Conservation (phyloP, 1,140 invertebrate species). For the Drosophila nasuta region DNA sequence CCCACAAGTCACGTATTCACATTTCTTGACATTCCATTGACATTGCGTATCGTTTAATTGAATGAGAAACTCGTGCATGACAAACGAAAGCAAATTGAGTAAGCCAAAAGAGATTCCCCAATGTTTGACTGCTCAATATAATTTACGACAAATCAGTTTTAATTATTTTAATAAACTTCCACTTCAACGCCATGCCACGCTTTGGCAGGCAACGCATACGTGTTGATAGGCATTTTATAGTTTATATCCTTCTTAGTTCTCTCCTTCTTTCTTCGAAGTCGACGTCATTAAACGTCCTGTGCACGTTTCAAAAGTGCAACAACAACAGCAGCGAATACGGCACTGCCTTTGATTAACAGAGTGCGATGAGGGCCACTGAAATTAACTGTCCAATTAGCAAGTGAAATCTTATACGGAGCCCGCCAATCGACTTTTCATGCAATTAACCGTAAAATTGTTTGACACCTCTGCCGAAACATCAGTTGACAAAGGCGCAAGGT, state of each 20-base stretch:
- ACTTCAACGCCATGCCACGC: constrained; percentile 1
- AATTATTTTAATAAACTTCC: constrained; percentile 75
- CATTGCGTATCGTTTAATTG: constrained; percentile 57
- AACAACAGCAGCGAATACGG: constrained; percentile 13
- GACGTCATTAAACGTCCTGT: constrained; percentile 15
- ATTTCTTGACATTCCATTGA: constrained; percentile 58
- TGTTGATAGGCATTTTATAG: constrained; percentile 61
- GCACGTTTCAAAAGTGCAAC: constrained; percentile 26
- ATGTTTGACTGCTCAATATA: constrained; percentile 47
- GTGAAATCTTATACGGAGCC: constrained; percentile 34
- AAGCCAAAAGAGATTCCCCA: constrained; percentile 12
- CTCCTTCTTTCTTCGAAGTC: not conserved
- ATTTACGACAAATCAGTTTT: constrained; percentile 71
- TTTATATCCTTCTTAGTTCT: constrained; percentile 5
- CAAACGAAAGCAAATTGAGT: constrained; percentile 52
- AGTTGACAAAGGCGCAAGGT: not conserved
- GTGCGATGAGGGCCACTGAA: constrained; percentile 35
- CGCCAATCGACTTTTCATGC: constrained; percentile 19
- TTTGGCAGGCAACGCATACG: constrained; percentile 33
- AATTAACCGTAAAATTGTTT: constrained; percentile 69
- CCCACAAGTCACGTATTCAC: constrained; percentile 59
- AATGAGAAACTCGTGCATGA: constrained; percentile 66
- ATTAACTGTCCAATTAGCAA: constrained; percentile 69
- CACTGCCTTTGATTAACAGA: constrained; percentile 66
- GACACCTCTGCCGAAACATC: constrained; percentile 30